Percentiles rank a stretch among this genome's conserved stretches.
Conservation (phyloP, 2,797 vertebrate genomes). For the Rhadinocentrus ornatus region DNA sequence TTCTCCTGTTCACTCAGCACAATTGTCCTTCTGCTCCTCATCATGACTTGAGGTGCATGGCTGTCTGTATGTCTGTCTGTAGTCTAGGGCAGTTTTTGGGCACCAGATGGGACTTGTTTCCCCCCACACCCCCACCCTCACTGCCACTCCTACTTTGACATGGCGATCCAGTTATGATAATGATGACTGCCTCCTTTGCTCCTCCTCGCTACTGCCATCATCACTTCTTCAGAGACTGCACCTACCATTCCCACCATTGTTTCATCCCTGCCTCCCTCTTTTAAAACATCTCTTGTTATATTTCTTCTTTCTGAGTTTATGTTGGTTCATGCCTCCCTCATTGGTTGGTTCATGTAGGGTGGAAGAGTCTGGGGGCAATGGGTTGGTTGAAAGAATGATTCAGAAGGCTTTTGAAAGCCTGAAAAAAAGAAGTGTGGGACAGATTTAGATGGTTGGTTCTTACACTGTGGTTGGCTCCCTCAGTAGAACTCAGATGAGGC, state of each 20-base stretch:
- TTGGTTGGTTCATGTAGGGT: slow-evolving; percentile 28
- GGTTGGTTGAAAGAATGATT: slow-evolving; percentile 45
- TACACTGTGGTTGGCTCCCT: slow-evolving; percentile 35
- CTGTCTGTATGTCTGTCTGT: slow-evolving; percentile 59
- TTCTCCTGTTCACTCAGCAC: slow-evolving; percentile 23
- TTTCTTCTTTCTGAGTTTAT: slow-evolving; percentile 30
- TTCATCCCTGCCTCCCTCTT: slow-evolving; percentile 36
- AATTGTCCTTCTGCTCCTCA: slow-evolving; percentile 27
- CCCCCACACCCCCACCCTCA: slow-evolving; percentile 15
- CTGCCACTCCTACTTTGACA: slow-evolving; percentile 62
- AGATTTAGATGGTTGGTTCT: slow-evolving; percentile 50
- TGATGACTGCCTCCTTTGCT: slow-evolving; percentile 48
- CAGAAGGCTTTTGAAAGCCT: slow-evolving; percentile 47
- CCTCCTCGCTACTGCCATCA: slow-evolving; percentile 37
- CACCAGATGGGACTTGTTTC: slow-evolving; percentile 77
- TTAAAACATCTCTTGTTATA: slow-evolving; percentile 28
- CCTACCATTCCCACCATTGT: slow-evolving; percentile 44
- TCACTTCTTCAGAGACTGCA: slow-evolving; percentile 47
- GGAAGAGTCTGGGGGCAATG: slow-evolving; percentile 30
- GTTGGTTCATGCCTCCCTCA: slow-evolving; percentile 47
- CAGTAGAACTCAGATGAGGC: slow-evolving; percentile 66
- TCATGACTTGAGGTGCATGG: slow-evolving; percentile 26
- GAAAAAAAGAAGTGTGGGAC: slow-evolving; percentile 40
- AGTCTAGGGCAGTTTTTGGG: slow-evolving; percentile 73
- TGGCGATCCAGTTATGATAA: slow-evolving; percentile 72